Conservation (phyloP, 2,113 vertebrate genomes). For the Suricata suricatta region DNA sequence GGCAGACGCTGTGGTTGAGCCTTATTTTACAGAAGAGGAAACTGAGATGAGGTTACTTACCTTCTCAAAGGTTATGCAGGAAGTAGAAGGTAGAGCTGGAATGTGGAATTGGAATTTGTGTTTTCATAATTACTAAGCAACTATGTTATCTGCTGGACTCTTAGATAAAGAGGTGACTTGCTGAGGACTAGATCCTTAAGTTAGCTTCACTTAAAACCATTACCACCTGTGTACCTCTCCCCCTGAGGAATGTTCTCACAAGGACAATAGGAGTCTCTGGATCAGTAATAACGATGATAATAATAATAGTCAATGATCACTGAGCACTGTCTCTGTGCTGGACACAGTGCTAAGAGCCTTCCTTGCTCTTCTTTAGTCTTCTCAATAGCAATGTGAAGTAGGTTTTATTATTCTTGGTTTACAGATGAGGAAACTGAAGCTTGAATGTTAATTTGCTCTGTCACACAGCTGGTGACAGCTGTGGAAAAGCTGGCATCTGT, state of each 20-base stretch:
- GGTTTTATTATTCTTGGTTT: neutral
- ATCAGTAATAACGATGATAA: neutral
- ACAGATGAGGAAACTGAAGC: constrained; percentile 37
- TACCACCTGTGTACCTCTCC: neutral
- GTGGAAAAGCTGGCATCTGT: neutral
- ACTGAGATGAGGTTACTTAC: neutral
- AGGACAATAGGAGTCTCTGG: neutral
- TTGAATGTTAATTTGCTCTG: neutral
- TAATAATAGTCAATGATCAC: neutral
- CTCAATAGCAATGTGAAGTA: neutral
- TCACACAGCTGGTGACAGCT: neutral
- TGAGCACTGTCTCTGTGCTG: neutral
- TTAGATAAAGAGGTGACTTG: neutral
- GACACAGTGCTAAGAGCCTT: neutral
- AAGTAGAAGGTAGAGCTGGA: neutral
- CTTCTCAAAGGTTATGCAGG: neutral
- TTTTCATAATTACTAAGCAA: neutral
- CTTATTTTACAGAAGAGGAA: neutral
- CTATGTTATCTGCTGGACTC: neutral
- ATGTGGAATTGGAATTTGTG: neutral
- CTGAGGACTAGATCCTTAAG: neutral
- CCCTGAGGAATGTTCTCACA: neutral
- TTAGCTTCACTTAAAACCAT: neutral
- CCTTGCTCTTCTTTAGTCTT: neutral
- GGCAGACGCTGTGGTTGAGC: neutral